Evolutionary conservation across 2,888 invertebrate genomes (phyloP), one percentile per base, ranked within the genome.

Genomic region (Stenurella melanura): DNA sequence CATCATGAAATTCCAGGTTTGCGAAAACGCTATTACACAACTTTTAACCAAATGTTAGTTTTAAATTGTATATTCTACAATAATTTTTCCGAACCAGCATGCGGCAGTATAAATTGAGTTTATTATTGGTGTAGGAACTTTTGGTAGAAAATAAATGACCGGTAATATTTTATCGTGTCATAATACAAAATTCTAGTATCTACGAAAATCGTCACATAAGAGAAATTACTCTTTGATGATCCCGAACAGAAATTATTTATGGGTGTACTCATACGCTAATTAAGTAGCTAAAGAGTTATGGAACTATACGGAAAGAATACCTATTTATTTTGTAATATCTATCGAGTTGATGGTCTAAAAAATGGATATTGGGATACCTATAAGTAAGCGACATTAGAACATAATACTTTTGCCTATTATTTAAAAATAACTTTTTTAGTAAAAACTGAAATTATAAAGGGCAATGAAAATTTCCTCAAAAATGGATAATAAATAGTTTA

Each of bases 11-110:
- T 50, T 50, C 4, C 50, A 50, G n/a, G 50, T 50, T 42, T 6
- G n/a, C 50, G 50, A 50, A 50, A 15, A n/a, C n/a, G 12, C n/a
- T 50, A 50, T 50, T 50, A 50, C 7, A 61, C 30, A 9, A 61
- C 60, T 30, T 61, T 61, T 50, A 50, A 50, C 50, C n/a, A 50
- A 50, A n/a, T 50, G 15, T 50, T 50, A 50, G 50, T 50, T 50
- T n/a, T 50, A 50, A 50, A 50, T 50, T 50, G 50, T n/a, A 50
- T 50, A 50, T 6, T n/a, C 42, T 42, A 12, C 1, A 50, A n/a
- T n/a, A n/a, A 50, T 50, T 50, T 42, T 42, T 50, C 15, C 50
- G 3, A 50, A 50, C 50, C 50, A 6, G 30, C 30, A 34, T 34
- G 30, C 9, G 30, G 7, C 50, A 6, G 15, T 50, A n/a, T 50